Conservation (phyloP, 2,888 invertebrate species). For the Trichogramma evanescens region DNA sequence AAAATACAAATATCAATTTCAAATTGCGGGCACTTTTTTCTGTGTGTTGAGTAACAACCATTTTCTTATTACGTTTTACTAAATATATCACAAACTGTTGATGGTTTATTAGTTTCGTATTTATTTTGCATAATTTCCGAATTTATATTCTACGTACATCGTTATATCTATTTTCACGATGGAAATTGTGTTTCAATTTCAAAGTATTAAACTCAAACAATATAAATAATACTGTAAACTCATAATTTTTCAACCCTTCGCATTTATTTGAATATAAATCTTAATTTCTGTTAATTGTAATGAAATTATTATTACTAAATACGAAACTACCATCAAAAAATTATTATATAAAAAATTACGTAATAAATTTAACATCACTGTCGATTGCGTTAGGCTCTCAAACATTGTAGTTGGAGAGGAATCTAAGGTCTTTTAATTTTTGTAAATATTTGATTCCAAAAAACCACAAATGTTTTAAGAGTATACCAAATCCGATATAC, state of each 20-base stretch:
- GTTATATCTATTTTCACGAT: too few species aligned
- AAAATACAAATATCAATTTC: too few species aligned
- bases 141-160: too few species aligned
- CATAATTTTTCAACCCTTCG: too few species aligned
- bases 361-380: constrained; percentile 47
- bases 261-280: too few species aligned
- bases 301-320: neutral
- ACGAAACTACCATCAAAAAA: constrained; percentile 40
- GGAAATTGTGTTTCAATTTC: too few species aligned
- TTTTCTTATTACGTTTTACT: constrained; percentile 41
- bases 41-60: constrained; percentile 41
- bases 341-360: constrained; percentile 45
- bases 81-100: constrained; percentile 48
- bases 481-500: neutral
- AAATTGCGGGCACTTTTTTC: neutral
- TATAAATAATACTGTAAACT: too few species aligned
- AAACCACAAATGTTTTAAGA: neutral
- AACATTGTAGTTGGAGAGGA: constrained; percentile 43
- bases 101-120: constrained; percentile 27
- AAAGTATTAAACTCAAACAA: too few species aligned
- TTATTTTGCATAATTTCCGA: too few species aligned
- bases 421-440: constrained; percentile 40
- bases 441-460: neutral
- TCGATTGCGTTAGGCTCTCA: constrained; percentile 21
- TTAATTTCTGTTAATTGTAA: too few species aligned